phyloP scores from a whole-genome alignment of 2,888 invertebrate genomes.

The Actias luna region DNA sequence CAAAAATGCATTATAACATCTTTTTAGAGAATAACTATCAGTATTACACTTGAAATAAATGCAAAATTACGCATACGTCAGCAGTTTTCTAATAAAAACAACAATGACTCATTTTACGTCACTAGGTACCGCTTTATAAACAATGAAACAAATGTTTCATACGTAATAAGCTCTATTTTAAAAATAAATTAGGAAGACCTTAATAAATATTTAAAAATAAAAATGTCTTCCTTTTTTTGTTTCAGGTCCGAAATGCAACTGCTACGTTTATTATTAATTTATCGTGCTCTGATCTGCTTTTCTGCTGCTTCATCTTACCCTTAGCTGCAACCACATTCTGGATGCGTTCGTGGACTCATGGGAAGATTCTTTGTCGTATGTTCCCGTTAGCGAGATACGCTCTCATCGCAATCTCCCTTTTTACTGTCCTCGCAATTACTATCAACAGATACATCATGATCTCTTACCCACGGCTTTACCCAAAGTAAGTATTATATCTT shows the following conservation, averaged over 20 bases:
- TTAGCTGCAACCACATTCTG: slow-evolving; percentile 89
- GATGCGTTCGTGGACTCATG: slow-evolving; percentile 87
- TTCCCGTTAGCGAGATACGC: slow-evolving; percentile 89
- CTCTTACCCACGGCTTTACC: slow-evolving; percentile 88
- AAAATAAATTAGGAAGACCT: neutral
- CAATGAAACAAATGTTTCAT: neutral
- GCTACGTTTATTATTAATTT: slow-evolving; percentile 92
- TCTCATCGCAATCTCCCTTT: slow-evolving; percentile 88
- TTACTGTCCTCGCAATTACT: slow-evolving; percentile 90
- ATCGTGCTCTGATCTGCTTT: slow-evolving; percentile 88
- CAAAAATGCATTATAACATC: too few relatives aligned
- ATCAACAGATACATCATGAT: slow-evolving; percentile 93
- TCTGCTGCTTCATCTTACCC: slow-evolving; percentile 91
- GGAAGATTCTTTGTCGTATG: slow-evolving; percentile 85
- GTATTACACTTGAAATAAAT: too few relatives aligned
- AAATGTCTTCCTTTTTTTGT: neutral
- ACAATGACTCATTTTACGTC: neutral
- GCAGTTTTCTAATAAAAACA: neutral
- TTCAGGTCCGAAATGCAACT: slow-evolving; percentile 89
- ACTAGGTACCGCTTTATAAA: neutral
- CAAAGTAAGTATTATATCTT: slow-evolving; percentile 81
- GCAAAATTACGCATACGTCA: too few relatives aligned
- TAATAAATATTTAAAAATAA: neutral
- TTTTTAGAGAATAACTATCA: too few relatives aligned
- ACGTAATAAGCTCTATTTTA: neutral